phyloP scores from a whole-genome alignment of 1,140 invertebrate species.

The Drosophila prosaltans region DNA sequence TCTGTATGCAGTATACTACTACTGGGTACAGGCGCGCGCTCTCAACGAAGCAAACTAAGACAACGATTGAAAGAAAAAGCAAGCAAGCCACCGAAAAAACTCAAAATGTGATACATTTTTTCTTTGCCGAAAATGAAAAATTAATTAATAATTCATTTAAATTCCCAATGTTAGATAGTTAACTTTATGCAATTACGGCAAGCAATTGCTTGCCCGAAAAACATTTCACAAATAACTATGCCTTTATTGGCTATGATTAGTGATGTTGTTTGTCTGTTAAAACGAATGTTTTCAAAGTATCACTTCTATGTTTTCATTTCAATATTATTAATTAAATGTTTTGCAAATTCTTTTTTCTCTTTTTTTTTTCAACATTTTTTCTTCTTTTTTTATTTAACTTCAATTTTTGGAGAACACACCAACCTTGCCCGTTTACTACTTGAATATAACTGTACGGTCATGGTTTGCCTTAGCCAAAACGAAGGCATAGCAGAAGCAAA shows the following conservation, averaged over 20 bases:
- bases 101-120: background rate
- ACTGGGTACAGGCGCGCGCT: slow-evolving; percentile 55
- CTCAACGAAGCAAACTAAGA: slow-evolving; percentile 20
- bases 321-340: slow-evolving; percentile 15
- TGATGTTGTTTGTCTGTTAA: background rate
- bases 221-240: background rate
- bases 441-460: slow-evolving; percentile 66
- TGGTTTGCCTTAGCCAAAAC: slow-evolving; percentile 43
- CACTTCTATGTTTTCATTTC: background rate
- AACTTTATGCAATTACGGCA: background rate
- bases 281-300: background rate
- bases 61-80: slow-evolving; percentile 37
- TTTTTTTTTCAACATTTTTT: slow-evolving; percentile 3
- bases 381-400: background rate
- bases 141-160: background rate
- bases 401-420: slow-evolving; percentile 36
- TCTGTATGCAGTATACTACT: slow-evolving; percentile 63
- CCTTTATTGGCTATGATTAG: background rate
- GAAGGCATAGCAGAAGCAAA: slow-evolving; percentile 46
- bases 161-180: background rate
- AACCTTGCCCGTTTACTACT: slow-evolving; percentile 61
- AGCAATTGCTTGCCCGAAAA: background rate
- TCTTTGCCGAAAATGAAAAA: background rate
- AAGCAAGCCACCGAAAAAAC: slow-evolving; percentile 22
- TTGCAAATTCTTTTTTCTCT: background rate